Evolutionary conservation across 1,140 invertebrate species (phyloP).

Genomic region (Odontomachus brunneus): DNA sequence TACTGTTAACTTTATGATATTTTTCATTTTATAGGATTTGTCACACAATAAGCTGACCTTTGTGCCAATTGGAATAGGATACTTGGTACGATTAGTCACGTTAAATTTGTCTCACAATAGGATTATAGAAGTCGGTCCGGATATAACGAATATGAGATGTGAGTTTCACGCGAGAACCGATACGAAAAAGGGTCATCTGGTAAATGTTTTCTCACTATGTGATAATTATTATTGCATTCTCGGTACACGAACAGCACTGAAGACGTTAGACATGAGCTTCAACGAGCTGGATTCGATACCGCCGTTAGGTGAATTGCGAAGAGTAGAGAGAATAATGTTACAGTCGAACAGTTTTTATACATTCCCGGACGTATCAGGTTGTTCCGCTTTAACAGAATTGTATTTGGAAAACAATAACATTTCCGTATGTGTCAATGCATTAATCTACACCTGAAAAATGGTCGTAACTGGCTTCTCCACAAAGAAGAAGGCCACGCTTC

Average conservation of each 20-base stretch:
- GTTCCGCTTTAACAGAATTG: constrained; percentile 89
- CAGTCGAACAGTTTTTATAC: constrained; percentile 90
- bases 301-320: constrained; percentile 91
- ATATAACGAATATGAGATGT: constrained; percentile 87
- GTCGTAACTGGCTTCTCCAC: neutral
- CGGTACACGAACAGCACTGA: constrained; percentile 83
- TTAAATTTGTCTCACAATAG: constrained; percentile 88
- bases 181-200: constrained; percentile 44
- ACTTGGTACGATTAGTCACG: constrained; percentile 86
- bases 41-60: constrained; percentile 87
- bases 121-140: constrained; percentile 86
- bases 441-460: constrained; percentile 7
- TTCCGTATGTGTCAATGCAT: constrained; percentile 85
- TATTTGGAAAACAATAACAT: constrained; percentile 93
- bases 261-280: constrained; percentile 86
- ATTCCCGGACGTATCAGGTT: constrained; percentile 89
- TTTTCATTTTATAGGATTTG: constrained; percentile 85
- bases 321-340: constrained; percentile 92
- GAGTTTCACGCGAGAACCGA: constrained; percentile 64
- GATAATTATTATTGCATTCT: constrained; percentile 22
- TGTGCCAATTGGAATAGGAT: constrained; percentile 87
- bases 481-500: neutral
- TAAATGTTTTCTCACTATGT: neutral
- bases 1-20: constrained; percentile 27
- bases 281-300: constrained; percentile 89